Conservation (phyloP, 1,140 invertebrate species). For the Megalopta genalis region DNA sequence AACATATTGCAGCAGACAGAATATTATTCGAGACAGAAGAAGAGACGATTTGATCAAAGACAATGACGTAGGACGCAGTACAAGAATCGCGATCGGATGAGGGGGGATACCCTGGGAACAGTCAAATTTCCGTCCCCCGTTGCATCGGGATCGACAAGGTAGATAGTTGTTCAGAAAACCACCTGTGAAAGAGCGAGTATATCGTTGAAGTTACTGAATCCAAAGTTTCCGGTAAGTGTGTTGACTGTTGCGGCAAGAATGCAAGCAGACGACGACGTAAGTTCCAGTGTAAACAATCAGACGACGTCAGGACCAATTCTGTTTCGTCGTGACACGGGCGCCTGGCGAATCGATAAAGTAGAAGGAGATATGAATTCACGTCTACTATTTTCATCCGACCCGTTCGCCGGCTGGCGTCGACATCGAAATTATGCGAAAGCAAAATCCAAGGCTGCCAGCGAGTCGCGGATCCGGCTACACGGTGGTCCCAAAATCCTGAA, state of each 20-base stretch:
- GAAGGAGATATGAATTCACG: neutral
- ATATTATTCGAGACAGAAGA: too few species aligned
- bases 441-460: neutral
- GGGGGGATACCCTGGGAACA: too few species aligned
- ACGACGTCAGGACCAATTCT: neutral
- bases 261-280: neutral
- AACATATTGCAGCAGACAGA: too few species aligned
- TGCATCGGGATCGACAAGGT: too few species aligned
- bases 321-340: neutral
- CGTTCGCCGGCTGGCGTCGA: neutral
- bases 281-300: neutral
- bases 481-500: neutral
- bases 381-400: neutral
- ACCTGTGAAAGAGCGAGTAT: neutral
- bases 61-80: too few species aligned
- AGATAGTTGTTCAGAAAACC: too few species aligned
- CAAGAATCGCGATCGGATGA: too few species aligned
- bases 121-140: too few species aligned
- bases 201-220: neutral
- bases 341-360: neutral
- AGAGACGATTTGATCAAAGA: too few species aligned
- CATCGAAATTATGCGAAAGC: neutral
- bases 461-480: neutral
- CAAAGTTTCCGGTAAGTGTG: neutral
- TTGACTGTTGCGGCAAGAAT: neutral